These are phyloP conservation scores for Macroramphosus scolopax DNA, from an alignment of 2,797 vertebrate genomes.

Conservation along the genomic window DNA sequence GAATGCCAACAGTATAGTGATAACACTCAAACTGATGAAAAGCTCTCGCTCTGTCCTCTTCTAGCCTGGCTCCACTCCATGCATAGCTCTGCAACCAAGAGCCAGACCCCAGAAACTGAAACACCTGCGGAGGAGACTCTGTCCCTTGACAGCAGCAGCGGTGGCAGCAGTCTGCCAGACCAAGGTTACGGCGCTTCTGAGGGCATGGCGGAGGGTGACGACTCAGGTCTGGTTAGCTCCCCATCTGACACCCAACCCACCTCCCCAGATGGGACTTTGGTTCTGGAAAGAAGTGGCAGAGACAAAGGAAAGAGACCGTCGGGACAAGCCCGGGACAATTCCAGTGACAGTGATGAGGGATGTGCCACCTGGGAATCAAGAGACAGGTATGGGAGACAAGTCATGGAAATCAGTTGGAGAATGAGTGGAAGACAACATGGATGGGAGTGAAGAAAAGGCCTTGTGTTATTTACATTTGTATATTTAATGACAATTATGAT, in stretches of 20 bases:
- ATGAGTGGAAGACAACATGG: not conserved
- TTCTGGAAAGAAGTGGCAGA: conserved; percentile 43
- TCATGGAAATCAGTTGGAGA: not conserved
- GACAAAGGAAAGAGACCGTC: conserved; percentile 21
- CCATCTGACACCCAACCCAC: conserved; percentile 83
- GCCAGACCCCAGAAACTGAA: conserved; percentile 46
- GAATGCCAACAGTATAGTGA: no score
- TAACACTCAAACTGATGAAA: not conserved
- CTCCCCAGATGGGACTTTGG: conserved; percentile 78
- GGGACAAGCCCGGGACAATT: conserved; percentile 60
- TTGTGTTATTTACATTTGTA: no score
- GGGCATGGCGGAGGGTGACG: conserved; percentile 74
- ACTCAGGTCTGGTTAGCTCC: conserved; percentile 79
- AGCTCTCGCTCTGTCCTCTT: conserved; percentile 14
- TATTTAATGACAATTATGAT: no score
- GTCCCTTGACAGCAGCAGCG: conserved; percentile 68
- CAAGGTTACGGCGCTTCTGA: conserved; percentile 78
- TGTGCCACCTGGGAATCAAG: conserved; percentile 75
- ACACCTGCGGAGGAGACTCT: conserved; percentile 66
- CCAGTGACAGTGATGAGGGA: conserved; percentile 79
- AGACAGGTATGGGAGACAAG: conserved; percentile 63
- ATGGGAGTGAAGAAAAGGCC: no score
- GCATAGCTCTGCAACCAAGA: conserved; percentile 26
- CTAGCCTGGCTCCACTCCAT: conserved; percentile 72
- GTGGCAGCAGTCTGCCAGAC: conserved; percentile 73